These are phyloP conservation scores for Prunella fulvescens DNA, from an alignment of 2,113 vertebrate genomes.

Conservation along the genomic window DNA sequence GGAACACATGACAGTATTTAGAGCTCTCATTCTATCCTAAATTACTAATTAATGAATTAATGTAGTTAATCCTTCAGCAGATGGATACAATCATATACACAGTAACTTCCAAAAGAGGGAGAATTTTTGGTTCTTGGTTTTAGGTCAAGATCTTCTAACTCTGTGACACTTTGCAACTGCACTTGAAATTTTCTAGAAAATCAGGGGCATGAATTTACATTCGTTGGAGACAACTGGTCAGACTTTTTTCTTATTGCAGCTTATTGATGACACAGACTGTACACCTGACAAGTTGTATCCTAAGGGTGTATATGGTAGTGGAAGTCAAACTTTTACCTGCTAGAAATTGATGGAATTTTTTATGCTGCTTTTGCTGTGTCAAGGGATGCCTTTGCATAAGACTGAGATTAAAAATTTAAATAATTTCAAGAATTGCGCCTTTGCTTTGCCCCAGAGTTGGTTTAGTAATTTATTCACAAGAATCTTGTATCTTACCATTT, in stretches of 20 bases:
- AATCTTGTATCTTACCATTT: not conserved
- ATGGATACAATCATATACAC: not conserved
- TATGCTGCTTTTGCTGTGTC: not conserved
- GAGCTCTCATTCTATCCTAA: not conserved
- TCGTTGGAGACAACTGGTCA: not conserved
- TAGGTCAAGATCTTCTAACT: not conserved
- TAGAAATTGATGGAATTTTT: not conserved
- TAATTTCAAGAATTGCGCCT: not conserved
- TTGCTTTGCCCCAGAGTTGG: not conserved
- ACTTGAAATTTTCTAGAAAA: not conserved
- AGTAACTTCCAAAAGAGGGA: not conserved
- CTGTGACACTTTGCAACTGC: not conserved
- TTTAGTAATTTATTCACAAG: not conserved
- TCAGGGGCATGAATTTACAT: not conserved
- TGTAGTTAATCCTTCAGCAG: not conserved
- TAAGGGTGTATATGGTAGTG: not conserved
- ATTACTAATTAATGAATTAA: not conserved
- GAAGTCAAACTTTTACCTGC: not conserved
- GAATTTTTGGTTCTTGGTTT: not conserved
- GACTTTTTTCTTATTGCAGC: not conserved
- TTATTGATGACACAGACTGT: not conserved
- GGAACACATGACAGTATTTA: not conserved
- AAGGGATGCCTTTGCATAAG: not conserved
- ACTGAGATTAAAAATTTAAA: not conserved
- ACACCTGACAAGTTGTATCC: not conserved